Conservation (phyloP, 1,140 invertebrate genomes). For the Pseudachorutes palmiensis region DNA sequence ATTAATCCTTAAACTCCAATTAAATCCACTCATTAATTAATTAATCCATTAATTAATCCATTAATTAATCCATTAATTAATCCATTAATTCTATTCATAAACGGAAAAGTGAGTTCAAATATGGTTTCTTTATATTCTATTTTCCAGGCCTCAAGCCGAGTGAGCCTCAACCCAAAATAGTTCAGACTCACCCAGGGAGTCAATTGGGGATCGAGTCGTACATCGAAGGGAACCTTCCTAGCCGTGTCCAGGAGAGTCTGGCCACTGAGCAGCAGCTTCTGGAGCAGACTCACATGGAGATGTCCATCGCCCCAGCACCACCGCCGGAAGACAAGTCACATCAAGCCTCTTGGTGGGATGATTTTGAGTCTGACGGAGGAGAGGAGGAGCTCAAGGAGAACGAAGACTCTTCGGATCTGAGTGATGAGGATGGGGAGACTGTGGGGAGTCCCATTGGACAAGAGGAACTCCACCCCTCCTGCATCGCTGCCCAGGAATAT, state of each 20-base stretch:
- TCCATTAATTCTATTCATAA: no score
- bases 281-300: constrained; percentile 14
- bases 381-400: background rate
- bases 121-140: no score
- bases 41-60: no score
- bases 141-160: background rate
- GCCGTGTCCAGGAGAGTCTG: background rate
- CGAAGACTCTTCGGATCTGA: background rate
- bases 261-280: background rate
- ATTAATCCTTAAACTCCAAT: no score
- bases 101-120: no score
- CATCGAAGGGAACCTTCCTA: no score
- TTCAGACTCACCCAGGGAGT: background rate
- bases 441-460: no score
- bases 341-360: constrained; percentile 25
- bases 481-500: no score
- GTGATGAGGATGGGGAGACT: no score
- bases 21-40: no score
- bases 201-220: no score
- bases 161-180: background rate
- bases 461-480: background rate
- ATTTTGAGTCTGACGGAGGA: constrained; percentile 23
- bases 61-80: no score
- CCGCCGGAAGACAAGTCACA: constrained; percentile 13
- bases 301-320: background rate